Evolutionary conservation across 2,888 invertebrate species (phyloP).

Genomic region (Tinea pellionella): DNA sequence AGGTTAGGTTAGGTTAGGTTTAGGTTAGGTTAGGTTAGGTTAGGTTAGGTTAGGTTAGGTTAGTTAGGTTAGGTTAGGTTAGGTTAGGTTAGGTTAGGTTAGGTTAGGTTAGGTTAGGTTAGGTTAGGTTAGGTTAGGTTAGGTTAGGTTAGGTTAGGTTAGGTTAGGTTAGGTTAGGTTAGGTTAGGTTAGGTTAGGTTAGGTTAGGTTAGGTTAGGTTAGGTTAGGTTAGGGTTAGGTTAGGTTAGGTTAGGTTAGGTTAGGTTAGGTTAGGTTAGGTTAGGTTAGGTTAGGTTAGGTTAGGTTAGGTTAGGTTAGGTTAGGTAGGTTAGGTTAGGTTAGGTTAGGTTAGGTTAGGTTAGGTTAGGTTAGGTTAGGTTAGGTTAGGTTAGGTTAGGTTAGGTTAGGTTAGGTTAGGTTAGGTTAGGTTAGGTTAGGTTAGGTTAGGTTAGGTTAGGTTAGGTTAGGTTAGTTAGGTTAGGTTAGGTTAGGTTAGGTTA

Average conservation of each 20-base stretch:
- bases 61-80: conserved; percentile 4
- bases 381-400: conserved; percentile 17
- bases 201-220: conserved; percentile 4
- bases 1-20: too few species aligned
- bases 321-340: conserved; percentile 17
- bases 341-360: conserved; percentile 17
- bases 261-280: conserved; percentile 13
- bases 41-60: too few species aligned
- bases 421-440: conserved; percentile 12
- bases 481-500: conserved; percentile 14
- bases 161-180: conserved; percentile 4
- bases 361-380: conserved; percentile 17
- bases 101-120: conserved; percentile 4
- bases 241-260: conserved; percentile 15
- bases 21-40: too few species aligned
- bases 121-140: conserved; percentile 4
- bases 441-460: not conserved
- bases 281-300: conserved; percentile 15
- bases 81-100: conserved; percentile 4
- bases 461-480: conserved; percentile 10
- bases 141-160: conserved; percentile 4
- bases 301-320: conserved; percentile 20
- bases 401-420: conserved; percentile 16
- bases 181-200: conserved; percentile 4
- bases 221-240: conserved; percentile 7